Percentiles rank a stretch among this genome's conserved stretches.
Conservation (phyloP, 2,888 invertebrate species). For the Parthenolecanium corni region DNA sequence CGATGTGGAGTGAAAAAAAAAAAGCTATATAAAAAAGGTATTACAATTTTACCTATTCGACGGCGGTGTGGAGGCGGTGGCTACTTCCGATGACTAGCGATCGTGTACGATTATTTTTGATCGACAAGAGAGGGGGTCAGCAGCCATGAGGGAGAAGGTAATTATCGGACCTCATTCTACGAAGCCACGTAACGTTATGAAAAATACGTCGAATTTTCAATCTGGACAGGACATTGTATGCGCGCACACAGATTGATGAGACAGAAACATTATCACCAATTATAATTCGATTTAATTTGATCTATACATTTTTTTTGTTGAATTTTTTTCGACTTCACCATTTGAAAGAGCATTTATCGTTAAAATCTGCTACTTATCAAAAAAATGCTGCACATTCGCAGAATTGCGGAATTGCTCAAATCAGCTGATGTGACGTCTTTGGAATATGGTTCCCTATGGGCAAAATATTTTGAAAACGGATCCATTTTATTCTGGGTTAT, state of each 20-base stretch:
- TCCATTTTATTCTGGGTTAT: too few species aligned
- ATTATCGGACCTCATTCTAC: slow-evolving; percentile 21
- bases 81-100: slow-evolving; percentile 25
- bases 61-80: slow-evolving; percentile 19
- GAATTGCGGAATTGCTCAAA: too few species aligned
- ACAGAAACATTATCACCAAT: too few species aligned
- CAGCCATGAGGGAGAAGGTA: background rate
- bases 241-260: background rate
- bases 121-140: background rate
- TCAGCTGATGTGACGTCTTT: too few species aligned
- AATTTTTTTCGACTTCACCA: too few species aligned
- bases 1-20: background rate
- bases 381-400: too few species aligned
- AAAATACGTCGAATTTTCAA: background rate
- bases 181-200: background rate
- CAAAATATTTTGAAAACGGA: too few species aligned
- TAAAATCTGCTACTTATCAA: too few species aligned
- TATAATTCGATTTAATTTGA: too few species aligned
- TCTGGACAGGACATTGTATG: background rate
- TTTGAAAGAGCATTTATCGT: too few species aligned
- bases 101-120: slow-evolving; percentile 16
- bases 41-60: slow-evolving; percentile 13
- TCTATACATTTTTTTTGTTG: too few species aligned
- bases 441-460: too few species aligned
- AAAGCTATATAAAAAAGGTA: background rate